Evolutionary conservation across 1,140 invertebrate species (phyloP), one percentile per base, ranked within the genome.

Genomic region (Theocolax elegans): DNA sequence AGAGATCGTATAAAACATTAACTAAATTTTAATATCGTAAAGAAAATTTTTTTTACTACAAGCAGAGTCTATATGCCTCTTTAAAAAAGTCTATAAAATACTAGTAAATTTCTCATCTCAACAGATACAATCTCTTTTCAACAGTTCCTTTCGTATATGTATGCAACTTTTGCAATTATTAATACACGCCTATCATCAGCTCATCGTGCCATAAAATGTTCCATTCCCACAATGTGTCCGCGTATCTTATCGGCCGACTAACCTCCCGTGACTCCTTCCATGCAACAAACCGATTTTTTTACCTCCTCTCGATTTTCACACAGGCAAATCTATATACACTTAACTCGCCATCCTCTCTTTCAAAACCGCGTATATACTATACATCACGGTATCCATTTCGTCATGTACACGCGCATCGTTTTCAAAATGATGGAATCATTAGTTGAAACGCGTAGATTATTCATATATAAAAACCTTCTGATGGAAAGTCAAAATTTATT

Each of bases 351-450:
- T 35, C 29, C n/a, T 35, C 27, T 29, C 51, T 54, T 54, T 54
- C 51, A 54, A 54, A 54, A 54, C 27, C 51, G 15, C 13, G 4
- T 17, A 3, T 17, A 27, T 31, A 35, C 1, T 29, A 7, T 21
- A 54, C 12, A 19, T 35, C 31, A 10, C 31, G 27, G 17, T 17
- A 25, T 19, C 9, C 25, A 17, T 54, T 54, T 35, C 51, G 8
- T 35, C 51, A 54, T 0, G 49, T 23, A 25, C 6, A 19, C 31
- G 29, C n/a, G 25, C 12, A 12, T 53, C 51, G 15, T 54, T 54
- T 54, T 31, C 29, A 54, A 54, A 54, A 19, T 54, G 27, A 54
- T 35, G n/a, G 29, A 54, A 35, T 54, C 29, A 35, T 54, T 54
- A n/a, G 10, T n/a, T n/a, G n/a, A n/a, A n/a, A n/a, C n/a, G n/a